phyloP scores from a whole-genome alignment of 1,140 invertebrate species.

The Sipha flava region DNA sequence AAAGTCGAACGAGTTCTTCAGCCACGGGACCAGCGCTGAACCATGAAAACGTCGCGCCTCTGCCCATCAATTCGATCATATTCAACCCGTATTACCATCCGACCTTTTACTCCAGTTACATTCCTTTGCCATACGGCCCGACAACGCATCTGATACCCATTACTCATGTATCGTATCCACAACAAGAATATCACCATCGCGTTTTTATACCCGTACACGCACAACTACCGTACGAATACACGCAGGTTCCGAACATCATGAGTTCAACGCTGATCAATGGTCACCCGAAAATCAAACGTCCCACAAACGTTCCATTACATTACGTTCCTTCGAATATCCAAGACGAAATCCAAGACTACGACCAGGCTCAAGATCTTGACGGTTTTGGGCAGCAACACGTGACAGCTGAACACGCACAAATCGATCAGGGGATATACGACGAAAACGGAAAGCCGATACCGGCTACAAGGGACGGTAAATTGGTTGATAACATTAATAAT shows the following conservation, averaged over 20 bases:
- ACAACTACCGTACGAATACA: background rate
- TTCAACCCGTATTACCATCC: background rate
- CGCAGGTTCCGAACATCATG: background rate
- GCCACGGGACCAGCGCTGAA: background rate
- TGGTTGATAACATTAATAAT: background rate
- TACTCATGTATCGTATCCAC: background rate
- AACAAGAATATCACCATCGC: background rate
- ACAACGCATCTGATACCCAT: background rate
- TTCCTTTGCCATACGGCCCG: background rate
- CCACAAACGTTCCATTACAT: background rate
- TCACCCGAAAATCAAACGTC: background rate
- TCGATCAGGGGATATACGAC: no score
- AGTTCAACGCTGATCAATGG: background rate
- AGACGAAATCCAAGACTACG: background rate
- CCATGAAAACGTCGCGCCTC: background rate
- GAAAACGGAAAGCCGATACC: background rate
- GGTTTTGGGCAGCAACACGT: background rate
- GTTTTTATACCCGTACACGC: background rate
- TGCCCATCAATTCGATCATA: background rate
- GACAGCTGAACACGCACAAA: background rate
- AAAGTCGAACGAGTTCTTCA: background rate
- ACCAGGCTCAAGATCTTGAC: background rate
- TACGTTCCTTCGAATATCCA: background rate
- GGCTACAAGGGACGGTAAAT: background rate
- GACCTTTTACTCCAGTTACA: background rate